Conservation (phyloP, 2,797 vertebrate genomes). For the Pseudochaenichthys georgianus region DNA sequence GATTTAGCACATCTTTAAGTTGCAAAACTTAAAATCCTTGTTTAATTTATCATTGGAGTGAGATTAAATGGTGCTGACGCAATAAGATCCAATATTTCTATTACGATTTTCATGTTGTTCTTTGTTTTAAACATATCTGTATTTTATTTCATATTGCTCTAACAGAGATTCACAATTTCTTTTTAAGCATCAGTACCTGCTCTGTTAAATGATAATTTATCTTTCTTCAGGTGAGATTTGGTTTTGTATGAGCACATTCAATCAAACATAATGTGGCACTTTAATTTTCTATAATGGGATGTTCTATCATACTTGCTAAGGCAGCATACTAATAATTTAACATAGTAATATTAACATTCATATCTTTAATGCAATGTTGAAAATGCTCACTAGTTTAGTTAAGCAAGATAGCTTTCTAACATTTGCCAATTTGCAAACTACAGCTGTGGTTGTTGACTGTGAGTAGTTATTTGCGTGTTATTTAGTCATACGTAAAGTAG, state of each 20-base stretch:
- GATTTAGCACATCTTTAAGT: neutral
- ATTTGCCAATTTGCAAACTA: neutral
- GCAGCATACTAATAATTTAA: no score
- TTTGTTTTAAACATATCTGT: neutral
- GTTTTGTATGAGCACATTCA: neutral
- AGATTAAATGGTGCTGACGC: neutral
- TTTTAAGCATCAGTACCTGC: neutral
- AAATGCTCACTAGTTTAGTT: no score
- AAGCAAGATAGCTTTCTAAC: neutral
- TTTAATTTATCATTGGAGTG: neutral
- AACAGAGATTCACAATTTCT: neutral
- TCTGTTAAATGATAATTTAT: neutral
- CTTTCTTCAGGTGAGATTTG: neutral
- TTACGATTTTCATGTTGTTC: neutral
- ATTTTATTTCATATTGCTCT: neutral
- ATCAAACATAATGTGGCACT: neutral
- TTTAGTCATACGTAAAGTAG: neutral
- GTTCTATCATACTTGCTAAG: no score
- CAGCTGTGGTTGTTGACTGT: neutral
- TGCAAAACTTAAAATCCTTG: no score
- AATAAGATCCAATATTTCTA: neutral
- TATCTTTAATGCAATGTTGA: no score
- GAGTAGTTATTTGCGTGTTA: neutral
- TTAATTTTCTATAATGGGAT: neutral
- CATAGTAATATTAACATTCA: no score